Base-by-base conservation (phyloP, 2,797 vertebrate genomes). In the Arctocebus calabarensis region DNA sequence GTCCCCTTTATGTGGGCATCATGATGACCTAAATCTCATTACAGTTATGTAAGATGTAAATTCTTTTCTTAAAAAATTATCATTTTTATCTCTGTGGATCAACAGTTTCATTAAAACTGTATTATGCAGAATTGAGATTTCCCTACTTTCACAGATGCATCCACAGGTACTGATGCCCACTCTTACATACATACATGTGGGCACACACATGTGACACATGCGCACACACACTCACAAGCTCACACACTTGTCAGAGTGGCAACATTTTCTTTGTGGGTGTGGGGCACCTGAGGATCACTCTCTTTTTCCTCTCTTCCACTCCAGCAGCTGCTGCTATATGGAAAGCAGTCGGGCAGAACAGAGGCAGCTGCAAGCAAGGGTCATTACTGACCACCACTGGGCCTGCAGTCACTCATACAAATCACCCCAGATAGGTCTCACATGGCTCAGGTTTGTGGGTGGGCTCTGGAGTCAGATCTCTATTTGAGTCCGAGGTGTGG, bases 31-130 rank as follows among this genome's bases (percentile, higher is more conserved):
- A 91, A 48, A 91, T 88, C 70, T 89, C 92, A 92, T 78, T 92
- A 62, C 17, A 87, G 84, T 48, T 29, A 77, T 29, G 64, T 66
- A 83, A 93, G 52, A 78, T 45, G 1, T n/a, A 66, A 23, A 87
- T 81, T 85, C 40, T 3, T 10, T 25, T 85, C 48, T 84, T 40
- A 66, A 75, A 79, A 57, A 81, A 61, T 71, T 87, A 62, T 85
- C 90, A 94, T 91, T 96, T 94, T 96, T 66, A 96, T 81, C 90
- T 96, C 23, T 61, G 45, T 48, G 40, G 43, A 37, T 75, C 77
- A 90, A 40, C 37, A 84, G 82, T 92, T 93, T 73, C 83, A 84
- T 64, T 88, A 92, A 87, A 82, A 84, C 20, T 91, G 5, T 32
- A 52, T 74, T 79, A 84, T 5, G 29, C 29, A 59, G 68, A 93